Conservation (phyloP, 2,888 invertebrate genomes). For the Spilosoma lubricipeda region DNA sequence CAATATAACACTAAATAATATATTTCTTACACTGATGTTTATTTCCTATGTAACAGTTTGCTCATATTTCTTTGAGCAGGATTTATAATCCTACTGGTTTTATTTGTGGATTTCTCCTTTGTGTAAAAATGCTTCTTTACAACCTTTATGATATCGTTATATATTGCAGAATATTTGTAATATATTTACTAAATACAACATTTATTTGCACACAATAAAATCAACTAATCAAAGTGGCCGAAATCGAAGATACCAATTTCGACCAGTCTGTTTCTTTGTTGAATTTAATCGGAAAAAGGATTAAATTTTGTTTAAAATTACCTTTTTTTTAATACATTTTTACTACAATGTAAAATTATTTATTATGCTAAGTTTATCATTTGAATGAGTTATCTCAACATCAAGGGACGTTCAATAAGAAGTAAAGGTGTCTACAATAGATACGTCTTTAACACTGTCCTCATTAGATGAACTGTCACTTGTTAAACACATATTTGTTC, state of each 20-base stretch:
- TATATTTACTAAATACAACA: neutral
- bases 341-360: neutral
- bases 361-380: neutral
- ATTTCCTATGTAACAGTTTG: neutral
- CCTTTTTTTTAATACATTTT: neutral
- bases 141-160: too few species aligned
- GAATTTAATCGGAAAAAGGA: neutral
- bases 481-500: neutral
- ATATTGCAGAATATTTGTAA: neutral
- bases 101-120: neutral
- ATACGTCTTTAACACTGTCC: neutral
- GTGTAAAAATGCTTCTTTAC: too few species aligned
- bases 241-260: neutral
- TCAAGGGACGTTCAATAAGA: neutral
- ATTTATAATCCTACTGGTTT: neutral
- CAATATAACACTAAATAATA: slow-evolving; percentile 18
- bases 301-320: neutral
- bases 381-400: neutral
- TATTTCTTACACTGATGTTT: slow-evolving; percentile 14
- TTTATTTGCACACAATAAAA: neutral
- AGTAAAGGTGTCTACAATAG: neutral
- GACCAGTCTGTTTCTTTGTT: neutral
- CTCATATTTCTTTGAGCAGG: neutral
- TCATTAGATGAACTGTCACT: neutral
- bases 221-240: neutral